Conservation (phyloP, 2,888 invertebrate species). For the Odontomyia ornata region DNA sequence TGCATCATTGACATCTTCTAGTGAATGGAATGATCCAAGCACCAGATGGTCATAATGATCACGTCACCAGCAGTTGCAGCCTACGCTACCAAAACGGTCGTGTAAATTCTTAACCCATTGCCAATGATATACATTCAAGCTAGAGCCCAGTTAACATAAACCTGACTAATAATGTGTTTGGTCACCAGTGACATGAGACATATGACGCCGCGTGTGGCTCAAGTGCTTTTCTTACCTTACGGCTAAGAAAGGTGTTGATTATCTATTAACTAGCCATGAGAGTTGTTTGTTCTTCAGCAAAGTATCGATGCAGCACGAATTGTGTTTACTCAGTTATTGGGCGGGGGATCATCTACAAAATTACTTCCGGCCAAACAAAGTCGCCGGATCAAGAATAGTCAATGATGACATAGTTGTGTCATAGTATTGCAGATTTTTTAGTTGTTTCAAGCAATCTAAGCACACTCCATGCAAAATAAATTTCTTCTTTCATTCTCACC, state of each 20-base stretch:
- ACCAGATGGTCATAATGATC: constrained; percentile 16
- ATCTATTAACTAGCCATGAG: too few relatives aligned
- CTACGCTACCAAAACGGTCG: neutral
- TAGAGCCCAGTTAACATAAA: neutral
- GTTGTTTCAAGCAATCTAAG: too few relatives aligned
- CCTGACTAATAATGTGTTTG: constrained; percentile 5
- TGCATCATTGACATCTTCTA: neutral
- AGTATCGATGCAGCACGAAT: too few relatives aligned
- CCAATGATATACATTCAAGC: neutral
- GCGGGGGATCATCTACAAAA: neutral
- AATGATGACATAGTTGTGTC: too few relatives aligned
- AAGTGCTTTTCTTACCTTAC: too few relatives aligned
- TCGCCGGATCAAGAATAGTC: neutral
- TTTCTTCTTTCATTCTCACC: too few relatives aligned
- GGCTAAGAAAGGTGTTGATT: too few relatives aligned
- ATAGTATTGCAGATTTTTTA: too few relatives aligned
- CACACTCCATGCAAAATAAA: too few relatives aligned
- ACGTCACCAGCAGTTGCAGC: neutral
- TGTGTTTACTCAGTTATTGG: too few relatives aligned
- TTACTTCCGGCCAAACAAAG: constrained; percentile 22
- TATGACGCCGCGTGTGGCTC: neutral
- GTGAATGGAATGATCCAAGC: neutral
- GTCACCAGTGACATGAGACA: constrained; percentile 9
- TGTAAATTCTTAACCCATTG: neutral
- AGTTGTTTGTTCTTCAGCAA: too few relatives aligned